phyloP scores from a whole-genome alignment of 2,797 vertebrate species.

The Clarias fuscus region DNA sequence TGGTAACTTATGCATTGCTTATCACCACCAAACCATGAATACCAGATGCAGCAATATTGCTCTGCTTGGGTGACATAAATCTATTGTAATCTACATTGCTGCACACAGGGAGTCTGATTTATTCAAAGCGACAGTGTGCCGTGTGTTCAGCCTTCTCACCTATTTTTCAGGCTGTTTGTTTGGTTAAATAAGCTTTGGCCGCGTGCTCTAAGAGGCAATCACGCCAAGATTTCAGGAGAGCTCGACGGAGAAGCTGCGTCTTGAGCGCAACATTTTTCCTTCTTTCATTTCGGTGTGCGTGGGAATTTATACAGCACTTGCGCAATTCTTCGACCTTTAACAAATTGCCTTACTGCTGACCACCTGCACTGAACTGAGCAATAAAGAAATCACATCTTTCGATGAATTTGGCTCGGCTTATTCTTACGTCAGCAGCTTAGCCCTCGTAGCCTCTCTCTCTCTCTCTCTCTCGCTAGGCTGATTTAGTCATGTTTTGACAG shows the following conservation, averaged over 20 bases:
- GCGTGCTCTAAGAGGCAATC: slow-evolving; percentile 53
- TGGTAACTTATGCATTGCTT: slow-evolving; percentile 64
- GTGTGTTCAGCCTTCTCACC: slow-evolving; percentile 43
- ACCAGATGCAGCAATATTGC: slow-evolving; percentile 68
- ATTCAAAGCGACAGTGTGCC: slow-evolving; percentile 53
- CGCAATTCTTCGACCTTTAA: slow-evolving; percentile 16
- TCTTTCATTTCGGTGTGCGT: slow-evolving; percentile 17
- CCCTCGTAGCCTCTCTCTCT: background rate
- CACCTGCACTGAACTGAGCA: background rate
- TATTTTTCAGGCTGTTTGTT: slow-evolving; percentile 58
- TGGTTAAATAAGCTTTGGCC: slow-evolving; percentile 64
- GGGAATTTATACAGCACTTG: slow-evolving; percentile 10
- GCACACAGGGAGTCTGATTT: slow-evolving; percentile 55
- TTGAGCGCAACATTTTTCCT: slow-evolving; percentile 15
- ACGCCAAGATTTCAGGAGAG: slow-evolving; percentile 46
- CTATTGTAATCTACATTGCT: slow-evolving; percentile 54
- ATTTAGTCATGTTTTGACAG: slow-evolving; percentile 63
- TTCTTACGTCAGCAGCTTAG: slow-evolving; percentile 11
- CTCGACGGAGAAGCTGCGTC: slow-evolving; percentile 21
- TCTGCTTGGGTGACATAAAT: slow-evolving; percentile 62
- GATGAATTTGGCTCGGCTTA: background rate
- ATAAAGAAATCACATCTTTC: slow-evolving; percentile 27
- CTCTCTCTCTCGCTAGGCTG: slow-evolving; percentile 16
- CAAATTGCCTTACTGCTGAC: slow-evolving; percentile 14
- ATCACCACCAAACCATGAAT: slow-evolving; percentile 68